These are phyloP conservation scores for Sander vitreus DNA, from an alignment of 2,113 vertebrate genomes.

Conservation along the genomic window DNA sequence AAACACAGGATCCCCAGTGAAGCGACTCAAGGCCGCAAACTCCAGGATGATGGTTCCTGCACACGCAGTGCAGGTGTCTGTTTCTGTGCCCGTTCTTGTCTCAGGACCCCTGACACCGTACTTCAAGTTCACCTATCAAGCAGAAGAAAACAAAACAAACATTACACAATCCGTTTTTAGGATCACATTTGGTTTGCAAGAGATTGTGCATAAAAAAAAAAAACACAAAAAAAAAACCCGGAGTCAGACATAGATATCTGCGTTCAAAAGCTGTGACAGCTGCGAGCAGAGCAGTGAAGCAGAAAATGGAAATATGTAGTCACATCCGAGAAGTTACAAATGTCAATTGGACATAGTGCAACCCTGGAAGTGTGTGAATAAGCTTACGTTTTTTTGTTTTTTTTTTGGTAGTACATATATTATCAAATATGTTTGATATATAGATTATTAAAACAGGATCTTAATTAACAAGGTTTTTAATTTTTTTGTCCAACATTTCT, in stretches of 20 bases:
- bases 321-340: slow-evolving; percentile 12
- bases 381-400: not conserved
- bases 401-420: not conserved
- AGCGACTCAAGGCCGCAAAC: slow-evolving; percentile 97
- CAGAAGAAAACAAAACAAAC: not conserved
- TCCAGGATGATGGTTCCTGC: slow-evolving; percentile 98
- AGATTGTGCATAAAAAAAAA: slow-evolving; percentile 23
- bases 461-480: not conserved
- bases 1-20: slow-evolving; percentile 95
- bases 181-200: not conserved
- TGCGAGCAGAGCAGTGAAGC: slow-evolving; percentile 35
- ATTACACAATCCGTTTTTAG: slow-evolving; percentile 13
- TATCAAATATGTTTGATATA: not conserved
- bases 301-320: slow-evolving; percentile 53
- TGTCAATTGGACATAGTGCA: not conserved
- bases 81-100: slow-evolving; percentile 96
- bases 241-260: slow-evolving; percentile 6
- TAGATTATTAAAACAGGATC: not conserved
- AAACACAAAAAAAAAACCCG: slow-evolving; percentile 25
- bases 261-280: slow-evolving; percentile 31
- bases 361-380: not conserved
- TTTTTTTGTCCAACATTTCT: not conserved
- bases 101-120: slow-evolving; percentile 94
- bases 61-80: slow-evolving; percentile 97
- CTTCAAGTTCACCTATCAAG: slow-evolving; percentile 92